phyloP scores from a whole-genome alignment of 2,888 invertebrate genomes.

The Thymelicus acteon region DNA sequence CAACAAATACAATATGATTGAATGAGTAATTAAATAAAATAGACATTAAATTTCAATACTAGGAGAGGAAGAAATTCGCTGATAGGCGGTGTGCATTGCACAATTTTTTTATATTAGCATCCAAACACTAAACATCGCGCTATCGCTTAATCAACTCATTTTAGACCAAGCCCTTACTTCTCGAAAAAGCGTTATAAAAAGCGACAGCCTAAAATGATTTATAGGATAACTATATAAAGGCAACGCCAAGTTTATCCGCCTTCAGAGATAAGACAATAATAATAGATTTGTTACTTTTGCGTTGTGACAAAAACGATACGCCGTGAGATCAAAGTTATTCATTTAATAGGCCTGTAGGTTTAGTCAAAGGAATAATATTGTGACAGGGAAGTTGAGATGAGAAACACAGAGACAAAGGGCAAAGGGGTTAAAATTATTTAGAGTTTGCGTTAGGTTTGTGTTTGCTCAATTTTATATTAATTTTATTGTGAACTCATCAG shows the following conservation, averaged over 20 bases:
- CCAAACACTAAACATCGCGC: too few species aligned
- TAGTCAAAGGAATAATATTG: constrained; percentile 23
- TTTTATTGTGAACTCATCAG: not conserved
- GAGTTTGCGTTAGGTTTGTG: not conserved
- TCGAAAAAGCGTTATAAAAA: constrained; percentile 72
- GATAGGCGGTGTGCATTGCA: too few species aligned
- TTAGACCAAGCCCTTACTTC: constrained; percentile 23
- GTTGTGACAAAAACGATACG: constrained; percentile 46
- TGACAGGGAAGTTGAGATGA: not conserved
- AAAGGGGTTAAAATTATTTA: not conserved
- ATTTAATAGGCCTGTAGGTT: constrained; percentile 31
- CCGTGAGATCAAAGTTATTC: constrained; percentile 43
- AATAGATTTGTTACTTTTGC: constrained; percentile 71
- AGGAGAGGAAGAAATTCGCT: too few species aligned
- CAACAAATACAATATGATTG: too few species aligned
- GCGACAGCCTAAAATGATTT: constrained; percentile 77
- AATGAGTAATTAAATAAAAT: too few species aligned
- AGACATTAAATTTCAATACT: too few species aligned
- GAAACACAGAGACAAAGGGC: constrained; percentile 7
- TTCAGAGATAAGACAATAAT: constrained; percentile 67
- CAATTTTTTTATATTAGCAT: too few species aligned
- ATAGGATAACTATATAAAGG: constrained; percentile 74
- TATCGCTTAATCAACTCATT: not conserved
- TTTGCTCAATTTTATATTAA: not conserved
- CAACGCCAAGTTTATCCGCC: constrained; percentile 64